Conservation (phyloP, 2,113 vertebrate genomes). For the Hippocampus abdominalis region DNA sequence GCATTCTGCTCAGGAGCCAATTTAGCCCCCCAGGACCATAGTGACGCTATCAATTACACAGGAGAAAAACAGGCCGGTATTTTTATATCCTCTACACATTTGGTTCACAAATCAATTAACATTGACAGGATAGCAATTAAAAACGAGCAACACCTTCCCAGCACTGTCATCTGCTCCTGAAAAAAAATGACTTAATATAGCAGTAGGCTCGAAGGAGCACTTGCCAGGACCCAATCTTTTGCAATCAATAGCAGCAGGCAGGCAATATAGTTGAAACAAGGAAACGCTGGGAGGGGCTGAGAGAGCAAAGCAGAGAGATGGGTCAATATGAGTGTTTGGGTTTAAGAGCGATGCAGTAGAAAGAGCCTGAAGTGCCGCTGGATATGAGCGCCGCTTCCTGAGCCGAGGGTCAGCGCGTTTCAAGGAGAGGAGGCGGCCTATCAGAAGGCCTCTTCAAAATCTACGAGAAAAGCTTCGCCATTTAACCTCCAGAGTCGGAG, state of each 20-base stretch:
- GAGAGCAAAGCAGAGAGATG: slow-evolving; percentile 40
- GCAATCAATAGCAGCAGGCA: slow-evolving; percentile 82
- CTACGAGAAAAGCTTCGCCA: slow-evolving; percentile 51
- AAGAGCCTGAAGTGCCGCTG: slow-evolving; percentile 45
- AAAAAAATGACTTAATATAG: slow-evolving; percentile 88
- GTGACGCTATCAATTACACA: slow-evolving; percentile 7
- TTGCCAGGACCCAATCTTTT: slow-evolving; percentile 74
- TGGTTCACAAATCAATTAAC: slow-evolving; percentile 84
- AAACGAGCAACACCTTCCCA: slow-evolving; percentile 77
- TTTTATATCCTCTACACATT: background rate
- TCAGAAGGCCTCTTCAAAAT: slow-evolving; percentile 34
- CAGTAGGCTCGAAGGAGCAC: slow-evolving; percentile 79
- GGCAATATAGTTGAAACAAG: slow-evolving; percentile 71
- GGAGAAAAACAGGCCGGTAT: background rate
- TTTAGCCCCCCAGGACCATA: background rate
- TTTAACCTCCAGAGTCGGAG: slow-evolving; percentile 49
- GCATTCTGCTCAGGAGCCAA: background rate
- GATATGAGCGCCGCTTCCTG: slow-evolving; percentile 51
- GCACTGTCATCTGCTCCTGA: slow-evolving; percentile 83
- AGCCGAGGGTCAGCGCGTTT: slow-evolving; percentile 23
- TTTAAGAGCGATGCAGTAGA: slow-evolving; percentile 60
- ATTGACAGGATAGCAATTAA: slow-evolving; percentile 81
- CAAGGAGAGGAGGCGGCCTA: slow-evolving; percentile 40
- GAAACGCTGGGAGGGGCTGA: slow-evolving; percentile 66
- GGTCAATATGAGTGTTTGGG: slow-evolving; percentile 64